Percentiles rank a stretch among this genome's conserved stretches.
Conservation (phyloP, 2,113 vertebrate species). For the Cyrtonyx montezumae region DNA sequence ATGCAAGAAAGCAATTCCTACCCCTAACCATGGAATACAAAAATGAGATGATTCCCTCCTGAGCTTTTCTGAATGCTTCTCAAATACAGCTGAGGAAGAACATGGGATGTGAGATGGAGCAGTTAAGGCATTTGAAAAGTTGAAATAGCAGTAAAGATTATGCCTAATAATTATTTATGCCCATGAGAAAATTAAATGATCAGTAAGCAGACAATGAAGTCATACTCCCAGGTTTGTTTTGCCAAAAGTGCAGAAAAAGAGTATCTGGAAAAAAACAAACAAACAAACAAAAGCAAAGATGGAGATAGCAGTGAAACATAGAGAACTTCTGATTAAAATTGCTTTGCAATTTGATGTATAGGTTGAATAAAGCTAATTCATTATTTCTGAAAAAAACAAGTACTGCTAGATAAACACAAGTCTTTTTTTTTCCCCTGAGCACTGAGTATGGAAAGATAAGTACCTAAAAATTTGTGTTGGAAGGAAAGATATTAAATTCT, state of each 20-base stretch:
- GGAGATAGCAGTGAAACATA: background rate
- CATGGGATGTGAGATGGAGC: background rate
- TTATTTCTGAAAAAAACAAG: background rate
- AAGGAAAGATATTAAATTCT: background rate
- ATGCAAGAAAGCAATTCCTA: background rate
- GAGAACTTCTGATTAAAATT: background rate
- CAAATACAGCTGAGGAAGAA: background rate
- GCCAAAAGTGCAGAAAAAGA: background rate
- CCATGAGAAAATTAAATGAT: background rate
- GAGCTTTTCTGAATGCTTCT: background rate
- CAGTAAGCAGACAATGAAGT: background rate
- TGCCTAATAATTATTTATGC: background rate
- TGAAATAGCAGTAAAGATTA: background rate
- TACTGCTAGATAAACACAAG: background rate
- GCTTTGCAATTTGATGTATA: background rate
- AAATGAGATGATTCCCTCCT: background rate
- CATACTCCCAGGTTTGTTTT: background rate
- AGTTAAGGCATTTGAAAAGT: background rate
- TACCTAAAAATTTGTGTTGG: background rate
- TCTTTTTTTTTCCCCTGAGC: background rate
- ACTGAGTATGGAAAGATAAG: background rate
- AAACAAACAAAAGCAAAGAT: background rate
- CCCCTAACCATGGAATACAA: background rate
- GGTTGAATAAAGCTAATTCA: background rate
- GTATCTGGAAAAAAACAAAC: no score